Base-by-base conservation (phyloP, 2,888 invertebrate species). In the Cheiracanthium punctorium region DNA sequence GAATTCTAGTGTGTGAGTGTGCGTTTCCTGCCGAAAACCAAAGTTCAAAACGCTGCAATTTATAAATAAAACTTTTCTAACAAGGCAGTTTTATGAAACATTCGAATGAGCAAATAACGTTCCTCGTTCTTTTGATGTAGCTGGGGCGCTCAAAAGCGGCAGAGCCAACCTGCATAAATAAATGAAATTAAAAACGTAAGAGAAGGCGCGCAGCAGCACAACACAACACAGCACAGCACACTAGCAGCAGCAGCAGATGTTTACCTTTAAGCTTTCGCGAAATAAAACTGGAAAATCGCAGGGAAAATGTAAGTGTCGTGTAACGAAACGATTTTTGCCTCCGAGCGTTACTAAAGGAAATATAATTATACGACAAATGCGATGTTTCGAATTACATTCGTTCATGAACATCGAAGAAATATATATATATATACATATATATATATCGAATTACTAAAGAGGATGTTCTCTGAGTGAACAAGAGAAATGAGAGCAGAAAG, bases 331-430 rank as follows among this genome's bases (percentile, higher is more conserved):
- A 84, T 84, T 73, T 77, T 73, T 77, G 82, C 82, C 82, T 84
- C 71, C 76, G 76, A 82, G 82, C 82, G 77, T 24, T 58, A 58
- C 20, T 24, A 58, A 17, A 5, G 5, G 82, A 84, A 84, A 84
- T 84, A 84, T 84, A 84, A 84, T 84, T 84, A 84, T 84, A 67
- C 72, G n/a, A n/a, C 65, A 65, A 84, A 84, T 84, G 82, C 77
- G 82, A 84, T 32, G 77, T 84, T 77, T 84, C 77, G 77, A 84
- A 84, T 84, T 84, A 84, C 82, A 73, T 30, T 70, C 73, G 73
- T 33, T 84, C 82, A 84, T 67, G 73, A 84, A 43, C 20, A 72
- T 72, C 77, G 67, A 76, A 77, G 72, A 84, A n/a, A n/a, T n/a
- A n/a, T n/a, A n/a, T n/a, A n/a, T n/a, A n/a, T n/a, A n/a, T n/a